Evolutionary conservation across 2,797 vertebrate species (phyloP), one percentile per base, ranked within the genome.

Genomic region (Apogon talboti): DNA sequence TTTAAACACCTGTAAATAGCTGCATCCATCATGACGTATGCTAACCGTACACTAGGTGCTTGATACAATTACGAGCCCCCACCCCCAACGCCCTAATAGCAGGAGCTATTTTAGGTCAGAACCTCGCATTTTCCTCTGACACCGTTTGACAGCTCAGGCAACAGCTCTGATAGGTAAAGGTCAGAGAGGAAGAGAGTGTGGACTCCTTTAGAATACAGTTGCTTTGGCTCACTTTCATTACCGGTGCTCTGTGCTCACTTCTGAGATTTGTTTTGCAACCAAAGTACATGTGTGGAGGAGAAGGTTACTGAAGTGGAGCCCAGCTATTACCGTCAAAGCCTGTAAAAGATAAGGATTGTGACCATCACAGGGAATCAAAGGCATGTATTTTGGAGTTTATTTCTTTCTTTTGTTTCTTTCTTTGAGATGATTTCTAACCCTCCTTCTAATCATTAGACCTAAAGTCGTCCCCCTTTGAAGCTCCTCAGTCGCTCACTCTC

Each of bases 91-190:
- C 24, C 24, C 24, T 5, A n/a, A n/a, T n/a, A n/a, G 24, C 24
- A 3, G 14, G 61, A 76, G 71, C 24, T 66, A 37, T 60, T 71
- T 55, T 63, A 44, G 38, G 41, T 46, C 18, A 66, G 21, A 51
- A 30, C 58, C 50, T 75, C 54, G 28, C 52, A 37, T 83, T 76
- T 74, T 28, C 51, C 24, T 21, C 58, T 11, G 45, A 54, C 47
- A 63, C 52, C 55, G 33, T 57, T 58, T 87, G 57, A 62, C 70
- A 73, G 70, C 64, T 62, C 55, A 19, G 69, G 57, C 60, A 19
- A 30, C 72, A 72, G 66, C 58, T 18, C 14, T 66, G 72, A 43
- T 68, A 71, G 76, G 54, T 73, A 77, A 84, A 82, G 79, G 76
- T 83, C 75, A 76, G 35, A 30, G 13, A 72, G 13, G 51, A 59